Percentiles rank a stretch among this genome's conserved stretches.
Evolutionary conservation across 2,113 vertebrate species (phyloP).

Genomic region (Pituophis catenifer): DNA sequence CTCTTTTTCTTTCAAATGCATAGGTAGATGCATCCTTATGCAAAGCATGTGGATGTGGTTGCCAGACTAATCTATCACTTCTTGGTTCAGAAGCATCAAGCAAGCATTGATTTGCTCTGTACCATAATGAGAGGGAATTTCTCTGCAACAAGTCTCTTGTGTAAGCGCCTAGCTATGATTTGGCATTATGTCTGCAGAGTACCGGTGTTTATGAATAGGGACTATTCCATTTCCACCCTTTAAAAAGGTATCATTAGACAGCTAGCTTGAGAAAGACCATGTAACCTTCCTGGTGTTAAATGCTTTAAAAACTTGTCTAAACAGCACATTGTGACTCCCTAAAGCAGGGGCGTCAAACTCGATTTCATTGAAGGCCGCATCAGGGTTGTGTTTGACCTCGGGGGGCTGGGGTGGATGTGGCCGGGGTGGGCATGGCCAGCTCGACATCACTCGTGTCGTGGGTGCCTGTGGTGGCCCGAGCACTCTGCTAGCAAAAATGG

Average conservation of each 20-base stretch:
- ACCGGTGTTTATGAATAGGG: not conserved
- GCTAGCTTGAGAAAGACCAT: too few species aligned
- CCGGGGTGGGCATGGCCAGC: too few species aligned
- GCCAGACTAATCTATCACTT: not conserved
- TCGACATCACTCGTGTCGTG: too few species aligned
- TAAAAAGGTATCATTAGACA: not conserved
- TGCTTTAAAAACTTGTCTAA: too few species aligned
- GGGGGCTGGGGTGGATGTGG: too few species aligned
- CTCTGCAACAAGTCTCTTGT: not conserved
- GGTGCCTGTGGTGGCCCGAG: too few species aligned
- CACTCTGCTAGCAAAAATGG: too few species aligned
- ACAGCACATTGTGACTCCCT: too few species aligned
- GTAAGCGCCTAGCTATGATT: not conserved
- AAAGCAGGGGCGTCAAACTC: too few species aligned
- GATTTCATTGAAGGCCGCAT: too few species aligned
- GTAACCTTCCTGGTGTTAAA: too few species aligned
- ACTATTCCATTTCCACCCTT: not conserved
- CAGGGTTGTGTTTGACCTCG: too few species aligned
- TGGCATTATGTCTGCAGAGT: not conserved
- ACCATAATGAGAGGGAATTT: not conserved
- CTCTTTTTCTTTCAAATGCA: not conserved
- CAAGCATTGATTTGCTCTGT: not conserved
- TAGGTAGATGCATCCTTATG: not conserved
- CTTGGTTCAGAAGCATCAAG: not conserved
- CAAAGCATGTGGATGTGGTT: not conserved